A percentile compares a stretch with the other conserved stretches of the same genome.
These are phyloP conservation scores for Amphiprion ocellaris DNA, from an alignment of 2,113 vertebrate species.

Conservation along the genomic window DNA sequence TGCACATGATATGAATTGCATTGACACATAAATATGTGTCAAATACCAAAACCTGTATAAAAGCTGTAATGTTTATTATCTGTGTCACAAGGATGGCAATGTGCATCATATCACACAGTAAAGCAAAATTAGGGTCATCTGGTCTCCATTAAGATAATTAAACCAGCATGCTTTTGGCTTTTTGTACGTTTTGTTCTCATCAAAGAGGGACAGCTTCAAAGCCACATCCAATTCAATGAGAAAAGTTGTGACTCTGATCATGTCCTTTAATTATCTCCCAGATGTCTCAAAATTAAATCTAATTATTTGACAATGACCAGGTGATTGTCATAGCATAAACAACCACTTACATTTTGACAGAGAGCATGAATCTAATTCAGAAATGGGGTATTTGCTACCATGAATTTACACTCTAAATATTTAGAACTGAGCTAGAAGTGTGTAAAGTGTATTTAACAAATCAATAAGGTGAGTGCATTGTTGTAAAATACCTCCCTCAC, in stretches of 20 bases:
- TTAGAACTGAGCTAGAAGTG: too few relatives aligned
- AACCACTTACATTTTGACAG: not conserved
- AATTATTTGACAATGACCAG: constrained; percentile 5
- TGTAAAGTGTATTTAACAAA: too few relatives aligned
- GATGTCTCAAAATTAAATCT: constrained; percentile 9
- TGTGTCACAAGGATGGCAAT: not conserved
- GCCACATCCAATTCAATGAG: not conserved
- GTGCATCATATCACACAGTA: not conserved
- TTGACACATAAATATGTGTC: too few relatives aligned
- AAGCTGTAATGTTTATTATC: too few relatives aligned
- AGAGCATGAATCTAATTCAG: too few relatives aligned
- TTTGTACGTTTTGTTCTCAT: constrained; percentile 12
- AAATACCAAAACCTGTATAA: too few relatives aligned
- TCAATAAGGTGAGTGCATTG: constrained; percentile 8
- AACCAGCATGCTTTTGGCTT: constrained; percentile 6
- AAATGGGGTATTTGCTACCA: not conserved
- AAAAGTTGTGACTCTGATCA: not conserved
- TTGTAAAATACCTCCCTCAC: not conserved
- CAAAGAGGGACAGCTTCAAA: constrained; percentile 45
- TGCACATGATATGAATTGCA: too few relatives aligned
- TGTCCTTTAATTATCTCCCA: not conserved
- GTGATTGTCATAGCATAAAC: not conserved
- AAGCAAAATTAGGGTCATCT: constrained; percentile 10
- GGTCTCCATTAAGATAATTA: constrained; percentile 8
- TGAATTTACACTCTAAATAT: too few relatives aligned